phyloP scores from a whole-genome alignment of 2,113 vertebrate genomes.

The Oplegnathus fasciatus region DNA sequence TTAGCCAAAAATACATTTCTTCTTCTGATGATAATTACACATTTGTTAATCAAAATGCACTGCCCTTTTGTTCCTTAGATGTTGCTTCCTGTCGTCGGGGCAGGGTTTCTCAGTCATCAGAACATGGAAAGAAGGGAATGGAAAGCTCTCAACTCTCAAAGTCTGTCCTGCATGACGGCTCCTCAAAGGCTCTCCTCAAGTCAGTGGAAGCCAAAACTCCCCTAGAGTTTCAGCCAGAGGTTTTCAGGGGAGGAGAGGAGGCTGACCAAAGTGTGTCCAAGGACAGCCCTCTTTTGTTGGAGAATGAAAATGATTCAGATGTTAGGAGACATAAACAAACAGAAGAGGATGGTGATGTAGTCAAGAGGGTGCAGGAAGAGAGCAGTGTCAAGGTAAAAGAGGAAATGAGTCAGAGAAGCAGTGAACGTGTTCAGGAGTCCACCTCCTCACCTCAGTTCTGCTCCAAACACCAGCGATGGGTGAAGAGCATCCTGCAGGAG shows the following conservation, averaged over 20 bases:
- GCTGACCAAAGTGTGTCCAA: neutral
- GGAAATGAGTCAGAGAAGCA: neutral
- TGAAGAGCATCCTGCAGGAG: constrained; percentile 78
- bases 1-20: neutral
- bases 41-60: neutral
- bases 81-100: constrained; percentile 35
- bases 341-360: neutral
- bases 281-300: neutral
- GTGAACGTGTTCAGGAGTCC: neutral
- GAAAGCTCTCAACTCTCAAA: neutral
- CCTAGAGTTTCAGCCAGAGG: neutral
- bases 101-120: neutral
- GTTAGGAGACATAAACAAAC: neutral
- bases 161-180: neutral
- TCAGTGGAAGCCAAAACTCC: neutral
- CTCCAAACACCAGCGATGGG: constrained; percentile 81
- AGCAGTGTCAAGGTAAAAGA: neutral
- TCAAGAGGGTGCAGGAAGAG: neutral
- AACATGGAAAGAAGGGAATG: neutral
- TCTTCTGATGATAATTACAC: neutral
- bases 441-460: constrained; percentile 74
- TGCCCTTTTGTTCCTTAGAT: constrained; percentile 49
- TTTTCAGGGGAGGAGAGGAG: neutral
- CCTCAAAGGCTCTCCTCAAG: neutral
- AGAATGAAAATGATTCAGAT: constrained; percentile 4